A percentile compares a stretch with the other conserved stretches of the same genome.
These are phyloP conservation scores for Montipora foliosa DNA, from an alignment of 64 coral and sea anemone species.

Conservation along the genomic window DNA sequence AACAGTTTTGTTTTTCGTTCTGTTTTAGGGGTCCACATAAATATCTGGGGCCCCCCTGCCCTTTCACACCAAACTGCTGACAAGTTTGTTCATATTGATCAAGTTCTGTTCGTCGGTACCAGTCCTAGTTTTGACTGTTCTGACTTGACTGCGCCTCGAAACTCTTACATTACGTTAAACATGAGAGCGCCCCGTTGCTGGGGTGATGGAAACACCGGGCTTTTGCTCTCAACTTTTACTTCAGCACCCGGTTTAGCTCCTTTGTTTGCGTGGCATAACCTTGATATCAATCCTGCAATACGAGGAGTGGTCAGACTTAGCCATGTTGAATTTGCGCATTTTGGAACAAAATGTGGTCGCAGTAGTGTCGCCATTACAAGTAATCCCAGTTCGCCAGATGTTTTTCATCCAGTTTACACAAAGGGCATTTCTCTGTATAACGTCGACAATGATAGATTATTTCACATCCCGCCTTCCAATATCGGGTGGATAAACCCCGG, in stretches of 20 bases:
- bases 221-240: constrained; percentile 57
- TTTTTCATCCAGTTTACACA: constrained; percentile 46
- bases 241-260: constrained; percentile 63
- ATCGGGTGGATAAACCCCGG: constrained; percentile 71
- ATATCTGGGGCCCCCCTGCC: constrained; percentile 49
- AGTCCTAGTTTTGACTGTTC: constrained; percentile 65
- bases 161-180: constrained; percentile 7
- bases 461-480: constrained; percentile 21
- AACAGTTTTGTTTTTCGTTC: neutral
- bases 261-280: constrained; percentile 49
- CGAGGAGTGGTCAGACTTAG: constrained; percentile 35
- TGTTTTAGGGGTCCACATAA: constrained; percentile 46
- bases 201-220: constrained; percentile 56
- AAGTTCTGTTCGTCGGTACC: constrained; percentile 67
- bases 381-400: constrained; percentile 51
- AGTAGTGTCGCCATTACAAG: constrained; percentile 58
- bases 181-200: constrained; percentile 28
- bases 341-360: constrained; percentile 70
- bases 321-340: constrained; percentile 49
- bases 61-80: constrained; percentile 68
- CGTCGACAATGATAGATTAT: constrained; percentile 31
- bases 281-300: constrained; percentile 64
- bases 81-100: constrained; percentile 78
- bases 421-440: constrained; percentile 17
- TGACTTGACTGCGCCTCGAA: constrained; percentile 49